Conservation (phyloP, 2,797 vertebrate genomes). For the Tympanoctomys barrerae region DNA sequence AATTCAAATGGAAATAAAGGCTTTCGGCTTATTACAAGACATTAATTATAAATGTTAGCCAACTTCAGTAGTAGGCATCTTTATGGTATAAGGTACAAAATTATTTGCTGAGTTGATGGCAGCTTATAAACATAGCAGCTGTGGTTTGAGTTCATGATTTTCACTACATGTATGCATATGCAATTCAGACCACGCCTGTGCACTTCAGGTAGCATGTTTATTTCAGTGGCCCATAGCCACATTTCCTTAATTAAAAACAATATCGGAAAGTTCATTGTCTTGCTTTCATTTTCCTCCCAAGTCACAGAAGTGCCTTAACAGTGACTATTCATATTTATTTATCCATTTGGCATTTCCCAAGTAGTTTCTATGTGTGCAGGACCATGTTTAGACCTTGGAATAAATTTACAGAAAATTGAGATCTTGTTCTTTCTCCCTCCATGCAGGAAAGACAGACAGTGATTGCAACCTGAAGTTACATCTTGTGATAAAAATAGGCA, state of each 20-base stretch:
- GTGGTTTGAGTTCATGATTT: not conserved
- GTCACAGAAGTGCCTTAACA: conserved; percentile 3
- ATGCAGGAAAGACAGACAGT: not conserved
- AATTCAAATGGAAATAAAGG: conserved; percentile 72
- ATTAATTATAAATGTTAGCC: conserved; percentile 77
- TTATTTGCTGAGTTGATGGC: conserved; percentile 23
- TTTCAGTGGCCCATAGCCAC: not conserved
- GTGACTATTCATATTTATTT: not conserved
- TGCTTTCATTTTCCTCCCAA: conserved; percentile 7
- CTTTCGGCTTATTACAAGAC: conserved; percentile 76
- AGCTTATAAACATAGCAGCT: conserved; percentile 4
- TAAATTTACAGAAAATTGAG: not conserved
- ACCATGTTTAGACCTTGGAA: not conserved
- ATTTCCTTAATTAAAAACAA: not conserved
- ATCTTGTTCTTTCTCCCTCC: not conserved
- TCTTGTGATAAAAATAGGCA: not conserved
- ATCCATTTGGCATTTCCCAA: not conserved
- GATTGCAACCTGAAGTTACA: too few relatives aligned
- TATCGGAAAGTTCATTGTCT: not conserved
- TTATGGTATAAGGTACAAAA: conserved; percentile 40
- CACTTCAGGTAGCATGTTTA: not conserved
- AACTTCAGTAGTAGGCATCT: conserved; percentile 43
- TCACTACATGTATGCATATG: not conserved
- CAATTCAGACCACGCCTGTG: not conserved
- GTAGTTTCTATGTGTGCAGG: not conserved